Evolutionary conservation across 1,140 invertebrate genomes (phyloP).

Genomic region (Brachionus sp.): DNA sequence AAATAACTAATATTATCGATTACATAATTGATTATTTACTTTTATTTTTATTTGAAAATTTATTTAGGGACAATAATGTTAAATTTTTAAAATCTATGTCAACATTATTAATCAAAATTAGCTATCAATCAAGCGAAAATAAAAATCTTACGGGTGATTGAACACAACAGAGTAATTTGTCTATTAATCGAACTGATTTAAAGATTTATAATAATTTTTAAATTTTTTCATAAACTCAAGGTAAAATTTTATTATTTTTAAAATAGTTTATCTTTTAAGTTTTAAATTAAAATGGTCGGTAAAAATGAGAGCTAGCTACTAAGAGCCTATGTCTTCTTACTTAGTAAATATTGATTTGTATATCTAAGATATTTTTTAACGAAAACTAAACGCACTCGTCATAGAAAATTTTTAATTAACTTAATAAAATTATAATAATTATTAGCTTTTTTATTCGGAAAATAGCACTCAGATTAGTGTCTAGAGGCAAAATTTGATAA

Average conservation of each 20-base stretch:
- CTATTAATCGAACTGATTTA: background rate
- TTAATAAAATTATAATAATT: slow-evolving; percentile 43
- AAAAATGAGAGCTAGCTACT: background rate
- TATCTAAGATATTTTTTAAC: background rate
- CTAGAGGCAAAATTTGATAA: background rate
- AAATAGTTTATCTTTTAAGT: background rate
- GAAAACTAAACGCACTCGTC: background rate
- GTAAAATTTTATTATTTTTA: background rate
- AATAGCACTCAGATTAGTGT: background rate
- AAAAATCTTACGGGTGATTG: background rate
- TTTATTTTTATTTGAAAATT: background rate
- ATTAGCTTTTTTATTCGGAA: background rate
- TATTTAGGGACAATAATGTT: background rate
- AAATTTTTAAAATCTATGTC: background rate
- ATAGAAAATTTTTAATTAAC: slow-evolving; percentile 22
- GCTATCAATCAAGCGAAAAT: background rate
- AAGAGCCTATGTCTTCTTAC: background rate
- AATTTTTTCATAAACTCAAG: background rate
- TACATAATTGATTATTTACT: background rate
- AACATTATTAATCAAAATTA: background rate
- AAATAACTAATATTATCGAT: background rate
- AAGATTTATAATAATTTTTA: background rate
- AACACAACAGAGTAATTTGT: background rate
- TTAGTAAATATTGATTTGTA: slow-evolving; percentile 25
- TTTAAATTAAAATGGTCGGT: background rate